A percentile compares a stretch with the other conserved stretches of the same genome.
These are phyloP conservation scores for Coracopsis vasa DNA, from an alignment of 2,113 vertebrate species.

Conservation along the genomic window DNA sequence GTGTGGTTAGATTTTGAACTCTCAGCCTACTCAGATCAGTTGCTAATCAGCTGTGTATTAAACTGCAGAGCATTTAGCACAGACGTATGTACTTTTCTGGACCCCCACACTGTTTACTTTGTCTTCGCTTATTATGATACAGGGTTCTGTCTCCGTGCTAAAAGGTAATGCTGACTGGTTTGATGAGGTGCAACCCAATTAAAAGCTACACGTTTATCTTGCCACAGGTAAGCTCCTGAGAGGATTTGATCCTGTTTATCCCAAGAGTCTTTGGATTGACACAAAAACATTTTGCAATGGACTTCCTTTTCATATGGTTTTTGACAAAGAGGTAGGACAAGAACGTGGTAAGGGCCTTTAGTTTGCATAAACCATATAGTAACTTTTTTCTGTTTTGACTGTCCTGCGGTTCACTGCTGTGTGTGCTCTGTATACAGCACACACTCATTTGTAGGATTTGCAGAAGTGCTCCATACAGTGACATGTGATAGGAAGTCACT, in stretches of 20 bases:
- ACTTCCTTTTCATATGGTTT: constrained; percentile 83
- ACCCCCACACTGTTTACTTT: not conserved
- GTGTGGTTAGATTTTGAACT: not conserved
- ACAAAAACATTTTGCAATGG: constrained; percentile 79
- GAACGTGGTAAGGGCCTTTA: not conserved
- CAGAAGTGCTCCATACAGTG: not conserved
- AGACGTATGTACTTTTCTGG: not conserved
- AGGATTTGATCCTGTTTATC: constrained; percentile 78
- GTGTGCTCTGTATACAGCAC: not conserved
- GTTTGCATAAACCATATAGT: not conserved
- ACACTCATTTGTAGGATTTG: not conserved
- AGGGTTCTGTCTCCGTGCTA: not conserved
- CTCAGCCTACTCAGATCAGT: not conserved
- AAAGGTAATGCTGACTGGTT: not conserved
- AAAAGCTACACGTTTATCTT: not conserved
- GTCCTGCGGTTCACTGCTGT: not conserved
- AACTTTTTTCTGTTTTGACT: not conserved
- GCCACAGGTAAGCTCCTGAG: constrained; percentile 73
- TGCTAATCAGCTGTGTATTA: not conserved
- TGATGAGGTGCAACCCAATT: not conserved
- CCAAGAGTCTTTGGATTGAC: constrained; percentile 78
- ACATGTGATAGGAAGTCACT: not conserved
- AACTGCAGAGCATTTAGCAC: not conserved
- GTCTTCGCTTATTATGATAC: not conserved
- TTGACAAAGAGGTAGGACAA: constrained; percentile 78